Conservation (phyloP, 2,113 vertebrate genomes). For the Sminthopsis crassicaudata region DNA sequence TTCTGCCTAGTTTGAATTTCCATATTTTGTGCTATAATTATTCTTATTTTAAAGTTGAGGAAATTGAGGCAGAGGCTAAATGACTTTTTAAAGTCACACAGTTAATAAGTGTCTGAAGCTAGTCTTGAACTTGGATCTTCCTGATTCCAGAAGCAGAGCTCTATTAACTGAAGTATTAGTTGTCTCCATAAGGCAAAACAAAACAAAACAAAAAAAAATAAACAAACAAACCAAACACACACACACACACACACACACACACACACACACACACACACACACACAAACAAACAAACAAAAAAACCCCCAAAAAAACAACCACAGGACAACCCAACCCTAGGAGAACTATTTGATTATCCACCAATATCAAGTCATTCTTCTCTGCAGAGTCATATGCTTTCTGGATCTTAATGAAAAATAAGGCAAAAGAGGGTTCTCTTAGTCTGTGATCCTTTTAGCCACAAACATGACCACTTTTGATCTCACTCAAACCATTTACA, state of each 20-base stretch:
- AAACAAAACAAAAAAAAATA: too few species aligned
- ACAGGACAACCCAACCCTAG: background rate
- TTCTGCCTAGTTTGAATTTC: too few species aligned
- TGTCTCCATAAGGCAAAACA: background rate
- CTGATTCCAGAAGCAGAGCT: background rate
- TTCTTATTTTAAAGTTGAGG: background rate
- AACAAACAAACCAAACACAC: too few species aligned
- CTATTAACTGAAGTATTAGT: background rate
- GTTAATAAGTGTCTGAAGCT: background rate
- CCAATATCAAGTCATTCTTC: slow-evolving; percentile 33
- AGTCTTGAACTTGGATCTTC: background rate
- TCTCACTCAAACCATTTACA: slow-evolving; percentile 33
- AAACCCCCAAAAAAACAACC: background rate
- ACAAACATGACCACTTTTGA: slow-evolving; percentile 22
- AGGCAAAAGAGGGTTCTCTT: slow-evolving; percentile 9
- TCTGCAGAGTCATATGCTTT: slow-evolving; percentile 14
- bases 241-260: too few species aligned
- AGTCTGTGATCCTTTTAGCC: slow-evolving; percentile 57
- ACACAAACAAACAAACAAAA: too few species aligned
- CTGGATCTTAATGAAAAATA: background rate
- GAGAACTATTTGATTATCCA: slow-evolving; percentile 45
- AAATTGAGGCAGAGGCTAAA: background rate
- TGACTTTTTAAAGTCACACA: background rate
- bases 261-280: too few species aligned
- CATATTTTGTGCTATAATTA: background rate